These are phyloP conservation scores for Pyrrhosoma nymphula DNA, from an alignment of 2,888 invertebrate species.

Conservation along the genomic window DNA sequence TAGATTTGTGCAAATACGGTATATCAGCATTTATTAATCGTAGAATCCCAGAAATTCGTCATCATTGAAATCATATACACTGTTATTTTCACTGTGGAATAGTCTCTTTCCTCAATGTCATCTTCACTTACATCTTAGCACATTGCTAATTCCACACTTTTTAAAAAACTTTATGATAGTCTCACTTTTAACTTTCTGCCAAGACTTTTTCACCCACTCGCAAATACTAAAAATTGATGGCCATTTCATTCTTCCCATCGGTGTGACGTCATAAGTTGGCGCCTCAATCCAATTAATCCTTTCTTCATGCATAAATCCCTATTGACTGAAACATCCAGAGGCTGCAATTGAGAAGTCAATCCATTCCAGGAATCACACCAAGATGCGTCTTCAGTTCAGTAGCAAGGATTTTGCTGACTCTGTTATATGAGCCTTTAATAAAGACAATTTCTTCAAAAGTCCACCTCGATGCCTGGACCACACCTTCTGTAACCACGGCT, in stretches of 20 bases:
- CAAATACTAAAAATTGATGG: neutral
- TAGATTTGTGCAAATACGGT: too few relatives aligned
- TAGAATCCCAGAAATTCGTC: too few relatives aligned
- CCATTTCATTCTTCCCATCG: neutral
- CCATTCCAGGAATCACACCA: neutral
- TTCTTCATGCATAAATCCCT: neutral
- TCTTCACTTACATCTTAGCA: too few relatives aligned
- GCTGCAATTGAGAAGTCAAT: neutral
- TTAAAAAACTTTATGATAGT: constrained; percentile 42
- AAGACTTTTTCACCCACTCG: constrained; percentile 2
- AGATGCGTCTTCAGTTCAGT: neutral
- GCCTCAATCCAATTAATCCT: neutral
- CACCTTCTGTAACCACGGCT: too few relatives aligned
- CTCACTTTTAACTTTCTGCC: too few relatives aligned
- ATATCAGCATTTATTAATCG: too few relatives aligned
- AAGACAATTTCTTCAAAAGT: neutral
- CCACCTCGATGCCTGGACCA: neutral
- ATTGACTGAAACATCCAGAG: neutral
- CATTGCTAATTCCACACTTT: neutral
- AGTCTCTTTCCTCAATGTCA: too few relatives aligned
- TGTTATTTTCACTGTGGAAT: too few relatives aligned
- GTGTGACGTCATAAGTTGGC: neutral
- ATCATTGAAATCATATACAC: too few relatives aligned
- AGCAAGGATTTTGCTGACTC: neutral
- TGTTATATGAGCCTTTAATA: neutral